phyloP scores from a whole-genome alignment of 2,888 invertebrate genomes.

The Zelleria hepariella region DNA sequence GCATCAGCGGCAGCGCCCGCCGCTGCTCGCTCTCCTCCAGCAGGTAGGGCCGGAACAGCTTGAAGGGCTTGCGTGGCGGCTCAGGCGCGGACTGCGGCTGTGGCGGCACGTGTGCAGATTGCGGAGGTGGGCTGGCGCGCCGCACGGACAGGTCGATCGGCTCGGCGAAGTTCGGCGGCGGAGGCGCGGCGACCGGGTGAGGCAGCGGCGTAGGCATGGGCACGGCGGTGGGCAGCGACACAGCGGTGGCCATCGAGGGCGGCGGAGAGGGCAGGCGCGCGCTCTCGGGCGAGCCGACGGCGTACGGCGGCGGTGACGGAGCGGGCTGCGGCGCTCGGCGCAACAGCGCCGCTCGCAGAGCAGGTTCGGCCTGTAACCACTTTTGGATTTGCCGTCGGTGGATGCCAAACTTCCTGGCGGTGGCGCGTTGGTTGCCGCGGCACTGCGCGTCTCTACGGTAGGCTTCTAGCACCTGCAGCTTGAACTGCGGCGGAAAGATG shows the following conservation, averaged over 20 bases:
- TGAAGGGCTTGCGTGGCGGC: slow-evolving; percentile 75
- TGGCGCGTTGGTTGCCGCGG: slow-evolving; percentile 90
- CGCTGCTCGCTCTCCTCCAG: slow-evolving; percentile 71
- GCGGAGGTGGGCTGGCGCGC: slow-evolving; percentile 34
- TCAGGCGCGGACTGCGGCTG: slow-evolving; percentile 33
- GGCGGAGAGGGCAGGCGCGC: slow-evolving; percentile 58
- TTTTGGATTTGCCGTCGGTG: slow-evolving; percentile 92
- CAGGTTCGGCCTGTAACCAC: slow-evolving; percentile 90
- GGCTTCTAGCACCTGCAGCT: slow-evolving; percentile 89
- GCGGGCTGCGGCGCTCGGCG: slow-evolving; percentile 62
- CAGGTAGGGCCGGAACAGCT: slow-evolving; percentile 83
- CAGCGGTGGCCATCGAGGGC: slow-evolving; percentile 25
- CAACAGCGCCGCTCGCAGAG: slow-evolving; percentile 79
- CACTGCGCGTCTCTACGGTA: slow-evolving; percentile 89
- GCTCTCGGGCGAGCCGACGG: slow-evolving; percentile 57
- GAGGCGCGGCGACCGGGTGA: slow-evolving; percentile 34
- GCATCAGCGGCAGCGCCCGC: slow-evolving; percentile 45
- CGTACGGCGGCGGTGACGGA: slow-evolving; percentile 60
- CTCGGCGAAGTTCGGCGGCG: slow-evolving; percentile 34
- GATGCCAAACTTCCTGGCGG: slow-evolving; percentile 91
- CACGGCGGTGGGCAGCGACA: slow-evolving; percentile 37
- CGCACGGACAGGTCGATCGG: slow-evolving; percentile 25
- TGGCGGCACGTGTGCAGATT: slow-evolving; percentile 29
- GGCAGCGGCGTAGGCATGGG: slow-evolving; percentile 30
- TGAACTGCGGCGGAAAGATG: slow-evolving; percentile 91